Evolutionary conservation across 35 echinoderm and acorn worm genomes (phyloP).

Genomic region (Stichopus chloronotus): DNA sequence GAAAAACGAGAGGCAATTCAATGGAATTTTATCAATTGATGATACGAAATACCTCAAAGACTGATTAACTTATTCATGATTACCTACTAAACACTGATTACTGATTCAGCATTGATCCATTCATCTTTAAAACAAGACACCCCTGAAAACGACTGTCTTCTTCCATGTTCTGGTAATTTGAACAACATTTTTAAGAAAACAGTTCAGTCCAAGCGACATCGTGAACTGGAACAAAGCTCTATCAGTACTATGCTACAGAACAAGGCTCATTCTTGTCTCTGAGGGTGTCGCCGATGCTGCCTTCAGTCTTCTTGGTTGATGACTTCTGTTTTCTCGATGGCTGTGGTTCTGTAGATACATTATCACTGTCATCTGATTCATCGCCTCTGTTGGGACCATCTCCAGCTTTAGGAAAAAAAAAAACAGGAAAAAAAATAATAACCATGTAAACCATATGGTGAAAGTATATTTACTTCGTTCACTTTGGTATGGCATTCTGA

Average conservation of each 20-base stretch:
- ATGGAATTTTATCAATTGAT: too few species aligned
- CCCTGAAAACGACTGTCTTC: too few species aligned
- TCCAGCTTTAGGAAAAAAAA: background rate
- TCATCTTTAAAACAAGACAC: too few species aligned
- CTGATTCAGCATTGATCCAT: too few species aligned
- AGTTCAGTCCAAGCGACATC: too few species aligned
- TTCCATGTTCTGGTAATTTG: too few species aligned
- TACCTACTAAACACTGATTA: too few species aligned
- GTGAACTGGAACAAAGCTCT: background rate
- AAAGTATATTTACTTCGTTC: background rate
- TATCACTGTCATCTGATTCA: background rate
- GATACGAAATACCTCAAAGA: too few species aligned
- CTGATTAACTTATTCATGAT: too few species aligned
- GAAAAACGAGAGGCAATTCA: too few species aligned
- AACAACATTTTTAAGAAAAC: too few species aligned
- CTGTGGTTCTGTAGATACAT: background rate
- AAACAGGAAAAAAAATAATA: background rate
- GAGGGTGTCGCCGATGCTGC: background rate
- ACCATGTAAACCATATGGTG: background rate
- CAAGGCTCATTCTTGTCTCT: background rate
- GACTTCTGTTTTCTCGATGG: background rate
- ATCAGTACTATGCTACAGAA: background rate
- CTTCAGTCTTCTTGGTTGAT: background rate
- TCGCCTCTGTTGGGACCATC: background rate
- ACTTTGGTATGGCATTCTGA: too few species aligned